phyloP scores from a whole-genome alignment of 2,888 invertebrate genomes.

The Rhaphigaster nebulosa region DNA sequence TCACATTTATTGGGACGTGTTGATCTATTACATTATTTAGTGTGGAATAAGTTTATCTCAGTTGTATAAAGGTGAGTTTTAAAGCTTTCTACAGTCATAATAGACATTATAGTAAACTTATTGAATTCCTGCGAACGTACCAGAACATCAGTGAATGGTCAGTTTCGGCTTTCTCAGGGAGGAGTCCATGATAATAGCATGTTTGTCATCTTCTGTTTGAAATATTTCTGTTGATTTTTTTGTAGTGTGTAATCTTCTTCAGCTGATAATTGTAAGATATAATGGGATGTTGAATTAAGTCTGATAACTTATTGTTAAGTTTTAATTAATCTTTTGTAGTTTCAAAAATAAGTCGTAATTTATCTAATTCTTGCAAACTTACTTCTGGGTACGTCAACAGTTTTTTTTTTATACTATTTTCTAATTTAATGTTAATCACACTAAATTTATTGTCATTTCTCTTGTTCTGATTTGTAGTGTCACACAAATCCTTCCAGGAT shows the following conservation, averaged over 20 bases:
- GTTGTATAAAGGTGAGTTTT: conserved; percentile 63
- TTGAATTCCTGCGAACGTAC: neutral
- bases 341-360: conserved; percentile 5
- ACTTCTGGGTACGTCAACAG: neutral
- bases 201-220: conserved; percentile 52
- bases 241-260: neutral
- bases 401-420: neutral
- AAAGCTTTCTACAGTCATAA: neutral
- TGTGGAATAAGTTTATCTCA: conserved; percentile 63
- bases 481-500: conserved; percentile 74
- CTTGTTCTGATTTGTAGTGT: conserved; percentile 38
- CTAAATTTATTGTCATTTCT: neutral
- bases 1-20: conserved; percentile 63
- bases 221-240: conserved; percentile 28
- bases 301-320: neutral
- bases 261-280: neutral
- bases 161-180: conserved; percentile 63
- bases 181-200: conserved; percentile 64
- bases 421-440: neutral
- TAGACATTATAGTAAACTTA: neutral
- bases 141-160: neutral
- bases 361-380: neutral
- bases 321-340: neutral
- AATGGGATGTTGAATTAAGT: neutral
- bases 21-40: conserved; percentile 62